Conservation (phyloP, 2,888 invertebrate genomes). For the Phorcus lineatus region DNA sequence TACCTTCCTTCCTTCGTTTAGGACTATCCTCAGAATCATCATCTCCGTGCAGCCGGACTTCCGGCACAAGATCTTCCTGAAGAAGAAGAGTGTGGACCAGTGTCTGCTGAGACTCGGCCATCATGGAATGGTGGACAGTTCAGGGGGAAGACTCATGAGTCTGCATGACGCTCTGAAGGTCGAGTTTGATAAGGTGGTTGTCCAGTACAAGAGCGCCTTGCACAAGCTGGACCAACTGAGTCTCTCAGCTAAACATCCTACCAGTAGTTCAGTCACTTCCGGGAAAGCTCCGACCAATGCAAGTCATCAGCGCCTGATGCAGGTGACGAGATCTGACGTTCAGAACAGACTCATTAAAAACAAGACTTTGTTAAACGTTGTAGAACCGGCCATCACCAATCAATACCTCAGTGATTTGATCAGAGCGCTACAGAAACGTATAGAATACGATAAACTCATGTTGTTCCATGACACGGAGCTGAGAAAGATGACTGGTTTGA, state of each 20-base stretch:
- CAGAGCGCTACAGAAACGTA: conserved; percentile 83
- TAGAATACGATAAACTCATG: conserved; percentile 93
- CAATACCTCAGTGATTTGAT: conserved; percentile 87
- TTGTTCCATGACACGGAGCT: conserved; percentile 82
- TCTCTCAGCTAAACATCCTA: conserved; percentile 68
- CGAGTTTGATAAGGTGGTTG: conserved; percentile 88
- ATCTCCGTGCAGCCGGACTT: conserved; percentile 78
- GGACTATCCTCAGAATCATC: conserved; percentile 74
- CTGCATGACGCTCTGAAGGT: conserved; percentile 87
- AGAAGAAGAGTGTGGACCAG: conserved; percentile 85
- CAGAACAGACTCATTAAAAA: conserved; percentile 93
- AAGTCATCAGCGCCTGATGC: conserved; percentile 91
- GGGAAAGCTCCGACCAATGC: conserved; percentile 85
- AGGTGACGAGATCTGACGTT: conserved; percentile 88
- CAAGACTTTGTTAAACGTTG: conserved; percentile 86
- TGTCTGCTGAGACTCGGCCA: conserved; percentile 91
- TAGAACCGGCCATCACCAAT: conserved; percentile 86
- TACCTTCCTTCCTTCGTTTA: conserved; percentile 59
- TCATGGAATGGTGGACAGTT: conserved; percentile 85
- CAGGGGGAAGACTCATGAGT: conserved; percentile 80
- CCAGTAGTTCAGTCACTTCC: conserved; percentile 76
- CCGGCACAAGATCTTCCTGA: conserved; percentile 82
- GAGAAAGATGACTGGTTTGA: conserved; percentile 76
- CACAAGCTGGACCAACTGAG: conserved; percentile 85
- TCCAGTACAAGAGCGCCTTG: conserved; percentile 89